Evolutionary conservation across 2,113 vertebrate genomes (phyloP).

Genomic region (Epinephelus lanceolatus): DNA sequence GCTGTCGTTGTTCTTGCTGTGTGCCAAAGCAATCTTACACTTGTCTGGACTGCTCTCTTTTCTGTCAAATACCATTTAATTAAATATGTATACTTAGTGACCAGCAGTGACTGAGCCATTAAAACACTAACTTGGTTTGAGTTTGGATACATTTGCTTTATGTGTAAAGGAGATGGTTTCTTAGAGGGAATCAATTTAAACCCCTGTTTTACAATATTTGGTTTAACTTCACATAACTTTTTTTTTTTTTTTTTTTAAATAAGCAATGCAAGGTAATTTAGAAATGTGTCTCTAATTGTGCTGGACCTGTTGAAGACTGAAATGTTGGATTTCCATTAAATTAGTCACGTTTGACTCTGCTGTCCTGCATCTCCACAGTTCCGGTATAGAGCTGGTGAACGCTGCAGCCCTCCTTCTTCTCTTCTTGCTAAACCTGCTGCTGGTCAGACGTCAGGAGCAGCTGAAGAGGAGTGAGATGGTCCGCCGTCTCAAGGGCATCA

Average conservation of each 20-base stretch:
- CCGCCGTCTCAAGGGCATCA: constrained; percentile 89
- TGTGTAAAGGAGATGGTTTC: neutral
- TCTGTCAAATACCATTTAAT: neutral
- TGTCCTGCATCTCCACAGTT: constrained; percentile 77
- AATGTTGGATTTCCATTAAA: neutral
- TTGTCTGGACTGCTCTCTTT: neutral
- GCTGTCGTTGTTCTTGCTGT: neutral
- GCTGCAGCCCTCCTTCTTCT: constrained; percentile 91
- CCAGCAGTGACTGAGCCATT: neutral
- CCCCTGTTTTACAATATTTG: neutral
- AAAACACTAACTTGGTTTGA: neutral
- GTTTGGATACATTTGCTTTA: neutral
- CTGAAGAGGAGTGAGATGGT: constrained; percentile 93
- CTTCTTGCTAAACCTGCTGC: constrained; percentile 91
- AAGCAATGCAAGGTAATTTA: neutral
- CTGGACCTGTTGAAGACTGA: neutral
- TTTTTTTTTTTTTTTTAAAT: neutral
- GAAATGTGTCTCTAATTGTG: neutral
- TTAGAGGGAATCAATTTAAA: neutral
- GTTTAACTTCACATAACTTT: neutral
- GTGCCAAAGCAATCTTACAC: neutral
- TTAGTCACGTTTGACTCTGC: neutral
- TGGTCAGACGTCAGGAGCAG: constrained; percentile 90
- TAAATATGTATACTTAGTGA: neutral
- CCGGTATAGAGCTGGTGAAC: constrained; percentile 92